phyloP scores from a whole-genome alignment of 2,797 vertebrate genomes.

The Periparus ater region DNA sequence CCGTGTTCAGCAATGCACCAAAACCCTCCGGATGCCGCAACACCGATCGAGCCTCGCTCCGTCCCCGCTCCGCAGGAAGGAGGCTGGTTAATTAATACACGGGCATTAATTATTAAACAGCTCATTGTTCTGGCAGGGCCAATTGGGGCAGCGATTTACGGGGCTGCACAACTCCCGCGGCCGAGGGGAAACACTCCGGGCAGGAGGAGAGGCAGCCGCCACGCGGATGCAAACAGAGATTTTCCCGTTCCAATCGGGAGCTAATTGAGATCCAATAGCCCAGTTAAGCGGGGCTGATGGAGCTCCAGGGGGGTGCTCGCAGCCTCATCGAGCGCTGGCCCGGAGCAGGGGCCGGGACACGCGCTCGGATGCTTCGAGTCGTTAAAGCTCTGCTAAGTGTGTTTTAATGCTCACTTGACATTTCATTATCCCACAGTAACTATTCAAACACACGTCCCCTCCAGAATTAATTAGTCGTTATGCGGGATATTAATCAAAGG shows the following conservation, averaged over 20 bases:
- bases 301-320: neutral
- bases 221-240: neutral
- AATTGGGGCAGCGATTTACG: conserved; percentile 14
- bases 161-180: neutral
- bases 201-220: neutral
- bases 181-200: neutral
- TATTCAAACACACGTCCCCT: neutral
- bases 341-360: neutral
- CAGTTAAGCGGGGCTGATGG: neutral
- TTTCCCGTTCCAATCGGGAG: neutral
- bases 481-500: conserved; percentile 45
- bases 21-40: neutral
- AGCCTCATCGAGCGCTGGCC: neutral
- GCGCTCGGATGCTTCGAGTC: neutral
- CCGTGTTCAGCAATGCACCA: fast-evolving
- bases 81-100: neutral
- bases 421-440: conserved; percentile 33
- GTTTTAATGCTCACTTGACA: conserved; percentile 63
- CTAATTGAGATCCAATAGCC: conserved; percentile 37
- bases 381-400: conserved; percentile 44
- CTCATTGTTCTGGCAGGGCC: conserved; percentile 21
- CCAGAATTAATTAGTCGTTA: conserved; percentile 55
- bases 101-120: conserved; percentile 39
- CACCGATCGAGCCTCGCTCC: neutral
- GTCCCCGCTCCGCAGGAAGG: neutral